A percentile compares a stretch with the other conserved stretches of the same genome.
Conservation (phyloP, 2,888 invertebrate genomes). For the Watsonalla cultraria region DNA sequence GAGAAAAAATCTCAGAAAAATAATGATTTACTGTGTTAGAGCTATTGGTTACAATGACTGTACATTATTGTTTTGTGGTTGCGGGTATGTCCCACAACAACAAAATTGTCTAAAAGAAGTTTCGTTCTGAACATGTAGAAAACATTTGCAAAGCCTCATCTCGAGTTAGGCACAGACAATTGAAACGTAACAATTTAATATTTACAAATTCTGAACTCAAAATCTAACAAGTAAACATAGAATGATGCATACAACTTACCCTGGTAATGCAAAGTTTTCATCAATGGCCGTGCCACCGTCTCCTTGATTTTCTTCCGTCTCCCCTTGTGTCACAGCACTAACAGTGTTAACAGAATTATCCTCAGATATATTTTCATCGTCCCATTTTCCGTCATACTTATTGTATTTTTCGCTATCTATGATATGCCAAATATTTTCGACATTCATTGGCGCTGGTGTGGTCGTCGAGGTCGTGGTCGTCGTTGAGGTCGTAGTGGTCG, state of each 20-base stretch:
- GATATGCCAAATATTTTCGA: constrained; percentile 70
- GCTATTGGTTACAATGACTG: too few species aligned
- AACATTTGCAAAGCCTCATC: too few species aligned
- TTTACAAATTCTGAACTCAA: not conserved
- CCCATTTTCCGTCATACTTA: constrained; percentile 51
- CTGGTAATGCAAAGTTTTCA: constrained; percentile 63
- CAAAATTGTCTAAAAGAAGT: too few species aligned
- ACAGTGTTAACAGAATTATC: constrained; percentile 17
- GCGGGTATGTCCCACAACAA: too few species aligned
- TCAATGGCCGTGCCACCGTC: constrained; percentile 30
- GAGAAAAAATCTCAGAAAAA: too few species aligned
- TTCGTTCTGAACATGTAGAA: too few species aligned
- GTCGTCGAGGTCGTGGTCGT: constrained; percentile 40
- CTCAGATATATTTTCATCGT: constrained; percentile 43
- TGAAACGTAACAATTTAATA: too few species aligned
- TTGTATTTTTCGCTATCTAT: constrained; percentile 63
- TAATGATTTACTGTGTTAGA: too few species aligned
- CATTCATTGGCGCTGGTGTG: constrained; percentile 33
- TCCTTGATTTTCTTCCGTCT: constrained; percentile 13
- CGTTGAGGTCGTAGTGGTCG: constrained; percentile 5
- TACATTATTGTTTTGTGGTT: too few species aligned
- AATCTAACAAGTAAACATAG: not conserved
- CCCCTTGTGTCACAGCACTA: constrained; percentile 8
- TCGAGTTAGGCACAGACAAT: too few species aligned
- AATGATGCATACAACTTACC: constrained; percentile 36